Evolutionary conservation across 2,113 vertebrate genomes (phyloP).

Genomic region (Larimichthys polyactis): DNA sequence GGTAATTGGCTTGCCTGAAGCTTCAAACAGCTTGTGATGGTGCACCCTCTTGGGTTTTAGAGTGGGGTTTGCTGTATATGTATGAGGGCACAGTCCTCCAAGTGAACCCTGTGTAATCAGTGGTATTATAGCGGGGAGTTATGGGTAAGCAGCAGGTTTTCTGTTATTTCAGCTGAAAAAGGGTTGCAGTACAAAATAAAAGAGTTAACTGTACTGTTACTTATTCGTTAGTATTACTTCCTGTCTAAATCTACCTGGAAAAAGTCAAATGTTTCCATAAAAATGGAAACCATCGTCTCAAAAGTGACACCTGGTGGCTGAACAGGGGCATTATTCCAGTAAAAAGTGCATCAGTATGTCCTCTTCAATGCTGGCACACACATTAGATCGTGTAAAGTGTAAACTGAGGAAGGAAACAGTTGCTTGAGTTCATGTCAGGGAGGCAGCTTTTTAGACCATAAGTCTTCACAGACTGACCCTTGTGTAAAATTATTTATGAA

Average conservation of each 20-base stretch:
- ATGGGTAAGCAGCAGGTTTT: neutral
- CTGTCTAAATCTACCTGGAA: neutral
- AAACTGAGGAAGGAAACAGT: too few species aligned
- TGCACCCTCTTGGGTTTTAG: neutral
- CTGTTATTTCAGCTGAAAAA: neutral
- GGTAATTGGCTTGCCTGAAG: slow-evolving; percentile 9
- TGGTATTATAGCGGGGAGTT: neutral
- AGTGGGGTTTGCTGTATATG: neutral
- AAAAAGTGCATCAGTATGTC: neutral
- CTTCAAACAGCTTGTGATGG: slow-evolving; percentile 2
- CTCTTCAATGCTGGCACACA: too few species aligned
- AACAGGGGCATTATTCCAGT: neutral
- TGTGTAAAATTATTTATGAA: too few species aligned
- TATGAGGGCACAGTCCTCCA: neutral
- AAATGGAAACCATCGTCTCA: neutral
- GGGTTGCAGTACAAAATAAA: too few species aligned
- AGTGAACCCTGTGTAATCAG: neutral
- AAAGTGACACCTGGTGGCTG: slow-evolving; percentile 43
- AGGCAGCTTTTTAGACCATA: too few species aligned
- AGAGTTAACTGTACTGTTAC: too few species aligned
- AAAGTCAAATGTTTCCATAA: neutral
- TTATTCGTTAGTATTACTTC: too few species aligned
- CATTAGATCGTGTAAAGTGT: too few species aligned
- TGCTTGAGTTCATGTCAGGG: too few species aligned
- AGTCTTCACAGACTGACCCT: too few species aligned